A percentile compares a stretch with the other conserved stretches of the same genome.
Evolutionary conservation across 2,113 vertebrate species (phyloP).

Genomic region (Strigops habroptila): DNA sequence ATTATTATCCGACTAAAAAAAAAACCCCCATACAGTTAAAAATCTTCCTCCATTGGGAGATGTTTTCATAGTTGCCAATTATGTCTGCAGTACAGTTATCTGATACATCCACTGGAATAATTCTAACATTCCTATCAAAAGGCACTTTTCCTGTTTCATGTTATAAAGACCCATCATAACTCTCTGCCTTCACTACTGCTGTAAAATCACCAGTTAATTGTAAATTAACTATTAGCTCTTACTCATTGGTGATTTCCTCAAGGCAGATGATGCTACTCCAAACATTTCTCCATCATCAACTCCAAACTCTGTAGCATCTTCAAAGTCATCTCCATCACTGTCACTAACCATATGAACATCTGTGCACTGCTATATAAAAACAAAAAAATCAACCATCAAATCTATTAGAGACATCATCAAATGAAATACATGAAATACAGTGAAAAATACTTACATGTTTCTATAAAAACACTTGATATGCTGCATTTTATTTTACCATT

Average conservation of each 20-base stretch:
- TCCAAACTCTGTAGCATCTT: slow-evolving; percentile 96
- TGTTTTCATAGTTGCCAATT: background rate
- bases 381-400: background rate
- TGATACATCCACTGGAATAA: background rate
- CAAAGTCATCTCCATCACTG: slow-evolving; percentile 97
- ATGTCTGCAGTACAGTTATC: background rate
- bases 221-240: slow-evolving; percentile 59
- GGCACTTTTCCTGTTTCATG: background rate
- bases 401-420: background rate
- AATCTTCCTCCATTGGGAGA: background rate
- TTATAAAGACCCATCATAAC: background rate
- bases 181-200: background rate
- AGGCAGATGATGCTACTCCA: slow-evolving; percentile 86
- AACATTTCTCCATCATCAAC: slow-evolving; percentile 98
- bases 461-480: background rate
- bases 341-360: slow-evolving; percentile 99
- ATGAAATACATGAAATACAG: background rate
- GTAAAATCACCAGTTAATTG: background rate
- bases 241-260: slow-evolving; percentile 98
- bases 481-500: background rate
- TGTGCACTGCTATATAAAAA: slow-evolving; percentile 80
- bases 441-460: background rate
- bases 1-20: background rate
- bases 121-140: background rate
- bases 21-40: background rate